Evolutionary conservation across 1,140 invertebrate species (phyloP).

Genomic region (Ips typographus): DNA sequence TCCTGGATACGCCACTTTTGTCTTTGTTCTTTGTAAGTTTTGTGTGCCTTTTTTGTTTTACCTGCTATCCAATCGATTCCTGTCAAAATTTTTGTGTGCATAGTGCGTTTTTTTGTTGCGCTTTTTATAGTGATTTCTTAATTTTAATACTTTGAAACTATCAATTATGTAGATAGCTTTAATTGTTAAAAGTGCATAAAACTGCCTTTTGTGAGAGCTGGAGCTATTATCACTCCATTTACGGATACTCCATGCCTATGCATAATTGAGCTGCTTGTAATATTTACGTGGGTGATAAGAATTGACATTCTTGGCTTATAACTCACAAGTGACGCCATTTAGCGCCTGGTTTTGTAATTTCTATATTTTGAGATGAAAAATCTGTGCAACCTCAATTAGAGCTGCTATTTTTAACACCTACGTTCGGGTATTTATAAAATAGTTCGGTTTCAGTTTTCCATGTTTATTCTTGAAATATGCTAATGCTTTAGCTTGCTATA

Average conservation of each 20-base stretch:
- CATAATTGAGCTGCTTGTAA: too few relatives aligned
- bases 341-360: neutral
- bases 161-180: too few relatives aligned
- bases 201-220: too few relatives aligned
- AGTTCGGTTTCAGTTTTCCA: slow-evolving; percentile 6
- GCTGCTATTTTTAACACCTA: slow-evolving; percentile 10
- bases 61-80: neutral
- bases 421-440: slow-evolving; percentile 13
- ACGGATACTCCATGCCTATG: too few relatives aligned
- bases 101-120: too few relatives aligned
- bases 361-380: neutral
- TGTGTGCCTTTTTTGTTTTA: neutral
- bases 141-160: too few relatives aligned
- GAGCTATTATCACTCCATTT: too few relatives aligned
- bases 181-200: too few relatives aligned
- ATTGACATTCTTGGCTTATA: neutral
- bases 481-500: too few relatives aligned
- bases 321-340: neutral
- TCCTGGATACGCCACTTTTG: slow-evolving; percentile 45
- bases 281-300: too few relatives aligned
- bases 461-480: neutral
- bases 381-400: slow-evolving; percentile 1
- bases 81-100: neutral
- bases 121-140: too few relatives aligned
- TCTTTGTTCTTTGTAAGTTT: slow-evolving; percentile 33